Conservation (phyloP, 1,140 invertebrate species). For the Lithobius niger region DNA sequence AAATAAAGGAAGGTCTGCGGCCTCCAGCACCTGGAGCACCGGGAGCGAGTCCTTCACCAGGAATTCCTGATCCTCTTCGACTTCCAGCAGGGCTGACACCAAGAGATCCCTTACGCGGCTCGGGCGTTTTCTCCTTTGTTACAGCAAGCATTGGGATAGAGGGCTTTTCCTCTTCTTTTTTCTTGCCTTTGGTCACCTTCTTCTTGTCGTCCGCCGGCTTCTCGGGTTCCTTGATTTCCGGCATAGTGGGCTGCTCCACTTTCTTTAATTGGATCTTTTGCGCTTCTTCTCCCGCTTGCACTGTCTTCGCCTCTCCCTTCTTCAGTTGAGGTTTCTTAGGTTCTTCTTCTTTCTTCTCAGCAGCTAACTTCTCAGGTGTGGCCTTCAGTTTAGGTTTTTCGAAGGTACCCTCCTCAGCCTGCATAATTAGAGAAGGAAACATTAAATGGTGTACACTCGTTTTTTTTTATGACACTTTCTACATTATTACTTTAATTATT, state of each 20-base stretch:
- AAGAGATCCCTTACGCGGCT: constrained; percentile 48
- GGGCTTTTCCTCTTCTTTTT: constrained; percentile 22
- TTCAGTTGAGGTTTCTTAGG: constrained; percentile 17
- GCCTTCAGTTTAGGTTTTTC: constrained; percentile 35
- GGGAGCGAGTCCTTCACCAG: constrained; percentile 44
- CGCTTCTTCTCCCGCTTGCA: constrained; percentile 12
- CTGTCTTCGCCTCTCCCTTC: constrained; percentile 12
- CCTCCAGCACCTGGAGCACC: constrained; percentile 1
- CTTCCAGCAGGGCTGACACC: constrained; percentile 49
- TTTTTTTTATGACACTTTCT: too few species aligned
- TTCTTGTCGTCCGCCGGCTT: constrained; percentile 12
- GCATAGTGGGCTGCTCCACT: constrained; percentile 8
- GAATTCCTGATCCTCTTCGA: constrained; percentile 67
- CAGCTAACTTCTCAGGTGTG: background rate
- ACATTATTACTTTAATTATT: too few species aligned
- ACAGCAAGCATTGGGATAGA: constrained; percentile 51
- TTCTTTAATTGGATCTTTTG: constrained; percentile 18
- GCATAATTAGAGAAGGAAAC: too few species aligned
- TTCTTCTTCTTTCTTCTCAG: constrained; percentile 6
- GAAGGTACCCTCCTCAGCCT: constrained; percentile 31
- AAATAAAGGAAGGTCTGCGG: constrained; percentile 70
- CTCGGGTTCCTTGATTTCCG: constrained; percentile 18
- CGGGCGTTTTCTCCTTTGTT: constrained; percentile 56
- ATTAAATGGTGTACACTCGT: too few species aligned
- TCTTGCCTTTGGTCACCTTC: constrained; percentile 19